Evolutionary conservation across 1,140 invertebrate species (phyloP), one percentile per base, ranked within the genome.

Genomic region (Apocrypta bakeri): DNA sequence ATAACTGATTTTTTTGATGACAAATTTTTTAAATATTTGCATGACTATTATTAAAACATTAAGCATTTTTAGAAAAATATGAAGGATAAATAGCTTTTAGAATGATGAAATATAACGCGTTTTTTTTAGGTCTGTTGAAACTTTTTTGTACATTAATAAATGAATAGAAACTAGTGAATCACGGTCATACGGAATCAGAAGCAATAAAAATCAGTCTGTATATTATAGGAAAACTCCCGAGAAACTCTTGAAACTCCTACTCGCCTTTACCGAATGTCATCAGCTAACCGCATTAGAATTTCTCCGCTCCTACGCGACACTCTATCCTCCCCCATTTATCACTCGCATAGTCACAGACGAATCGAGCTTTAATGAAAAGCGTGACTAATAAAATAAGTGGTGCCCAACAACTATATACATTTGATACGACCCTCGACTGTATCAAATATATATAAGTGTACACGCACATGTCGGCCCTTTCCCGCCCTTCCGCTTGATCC

Each of bases 311-410:
- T 7, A 42, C 27, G 73, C 71, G 40, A 79, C 11, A 24, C n/a
- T 1, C 25, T 12, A 2, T 56, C 21, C 17, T 0, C 21, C 21
- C 40, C 40, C 48, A 6, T 56, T 56, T 17, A 14, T 4, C 11
- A 12, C 40, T 11, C 40, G 12, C 40, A 42, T n/a, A n/a, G n/a
- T 42, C 40, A 12, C 40, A 42, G 40, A 4, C 86, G 87, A 89
- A 89, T 89, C 87, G 86, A 83, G 85, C 84, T 85, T 86, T 88
- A 89, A 89, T 88, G 88, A 90, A 89, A 88, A 89, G 87, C 87
- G 86, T 88, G 88, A 88, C 89, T 89, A 90, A 90, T 90, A 88
- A 89, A 89, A 87, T 90, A 90, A 90, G 88, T 88, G 87, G 87
- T 85, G 74, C 71, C 82, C 21, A 14, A n/a, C n/a, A n/a, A 21